phyloP scores from a whole-genome alignment of 1,140 invertebrate species.

The Psix sp. region DNA sequence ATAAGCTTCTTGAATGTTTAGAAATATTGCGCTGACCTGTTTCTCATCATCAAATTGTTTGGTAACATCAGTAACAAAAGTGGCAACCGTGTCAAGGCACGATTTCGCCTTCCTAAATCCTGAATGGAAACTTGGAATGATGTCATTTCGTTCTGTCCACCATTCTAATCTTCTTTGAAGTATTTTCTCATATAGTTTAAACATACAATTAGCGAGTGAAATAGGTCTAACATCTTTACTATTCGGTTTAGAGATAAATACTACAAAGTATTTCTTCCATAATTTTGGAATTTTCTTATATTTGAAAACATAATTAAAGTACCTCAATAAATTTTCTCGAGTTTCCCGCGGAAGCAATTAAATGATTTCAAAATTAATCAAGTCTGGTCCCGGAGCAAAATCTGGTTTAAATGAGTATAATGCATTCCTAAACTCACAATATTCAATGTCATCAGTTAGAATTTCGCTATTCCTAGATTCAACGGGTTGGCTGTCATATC shows the following conservation, averaged over 20 bases:
- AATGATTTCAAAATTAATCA: constrained; percentile 7
- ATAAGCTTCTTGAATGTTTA: constrained; percentile 38
- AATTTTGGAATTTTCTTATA: constrained; percentile 3
- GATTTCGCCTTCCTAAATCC: constrained; percentile 32
- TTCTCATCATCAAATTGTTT: constrained; percentile 4
- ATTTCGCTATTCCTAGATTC: constrained; percentile 1
- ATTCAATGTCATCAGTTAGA: constrained; percentile 4
- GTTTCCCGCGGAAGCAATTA: constrained; percentile 6
- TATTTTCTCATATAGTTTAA: constrained; percentile 19
- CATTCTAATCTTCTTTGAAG: constrained; percentile 29
- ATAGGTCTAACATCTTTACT: constrained; percentile 20
- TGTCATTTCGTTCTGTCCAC: constrained; percentile 29
- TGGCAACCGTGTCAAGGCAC: constrained; percentile 15
- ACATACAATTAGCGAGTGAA: neutral
- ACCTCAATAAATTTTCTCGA: neutral
- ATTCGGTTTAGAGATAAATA: constrained; percentile 26
- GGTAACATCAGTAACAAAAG: constrained; percentile 4
- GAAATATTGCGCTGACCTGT: constrained; percentile 11
- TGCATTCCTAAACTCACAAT: constrained; percentile 9
- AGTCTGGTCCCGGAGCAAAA: constrained; percentile 14
- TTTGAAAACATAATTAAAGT: constrained; percentile 11
- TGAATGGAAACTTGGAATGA: constrained; percentile 18
- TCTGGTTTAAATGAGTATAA: constrained; percentile 2
- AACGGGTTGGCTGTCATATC: neutral
- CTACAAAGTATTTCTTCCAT: constrained; percentile 22